Base-by-base conservation (phyloP, 1,140 invertebrate species). In the Subanguina moxae region DNA sequence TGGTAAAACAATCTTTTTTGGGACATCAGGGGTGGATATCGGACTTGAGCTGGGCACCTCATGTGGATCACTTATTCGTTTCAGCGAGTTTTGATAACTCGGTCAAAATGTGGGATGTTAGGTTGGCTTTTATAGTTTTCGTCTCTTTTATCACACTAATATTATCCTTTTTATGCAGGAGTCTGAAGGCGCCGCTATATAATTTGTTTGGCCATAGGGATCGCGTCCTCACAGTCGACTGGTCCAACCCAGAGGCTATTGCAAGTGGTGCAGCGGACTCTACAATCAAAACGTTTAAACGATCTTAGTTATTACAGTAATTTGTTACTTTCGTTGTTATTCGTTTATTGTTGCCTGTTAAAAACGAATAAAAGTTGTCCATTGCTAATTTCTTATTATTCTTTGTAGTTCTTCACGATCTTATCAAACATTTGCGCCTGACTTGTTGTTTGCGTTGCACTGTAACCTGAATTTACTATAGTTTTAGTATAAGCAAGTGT, bases 231-330 rank as follows among this genome's bases (percentile, higher is more conserved):
- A 89, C 90, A 78, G 91, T 91, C 76, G 91, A 95, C 84, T 98
- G 95, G 94, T 89, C 91, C 1, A 89, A 92, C 84, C 88, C 89
- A 0, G 85, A 89, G 52, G 87, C 90, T 38, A 89, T 98, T 62
- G 85, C 94, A 43, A 96, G 92, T 64, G 95, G 94, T 21, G 90
- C 91, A 8, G 88, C 91, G 28, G 95, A 98, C 84, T 94, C 94
- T 83, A 90, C 91, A 30, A 85, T 97, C 21, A 90, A 94, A 82
- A 89, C 95, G 76, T 97, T 71, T 45, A 21, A 30, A 8, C 48
- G 48, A 3, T 52, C 48, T 15, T 52, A 52, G 48, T 15, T 25
- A 3, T 52, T 52, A 52, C 3, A 21, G 17, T n/a, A 52, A 19
- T 52, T 52, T 52, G 48, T 52, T 52, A 21, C 8, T n/a, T 3